Evolutionary conservation across 1,140 invertebrate species (phyloP).

Genomic region (Berghia stephanieae): DNA sequence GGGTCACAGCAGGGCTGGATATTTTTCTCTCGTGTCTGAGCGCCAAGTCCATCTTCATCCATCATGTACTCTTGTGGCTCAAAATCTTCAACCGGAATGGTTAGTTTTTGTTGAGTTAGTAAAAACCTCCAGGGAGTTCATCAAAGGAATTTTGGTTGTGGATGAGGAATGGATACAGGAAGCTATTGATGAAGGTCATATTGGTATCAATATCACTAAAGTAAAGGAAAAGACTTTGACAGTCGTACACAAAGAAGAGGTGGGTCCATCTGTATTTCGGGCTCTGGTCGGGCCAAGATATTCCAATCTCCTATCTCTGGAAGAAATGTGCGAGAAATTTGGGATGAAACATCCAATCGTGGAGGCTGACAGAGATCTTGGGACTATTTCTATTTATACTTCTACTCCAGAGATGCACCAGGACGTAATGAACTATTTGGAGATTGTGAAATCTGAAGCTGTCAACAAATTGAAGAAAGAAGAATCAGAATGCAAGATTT

Average conservation of each 20-base stretch:
- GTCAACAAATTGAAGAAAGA: conserved; percentile 8
- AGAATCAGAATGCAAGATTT: conserved; percentile 23
- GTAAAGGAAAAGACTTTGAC: conserved; percentile 30
- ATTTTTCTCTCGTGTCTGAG: conserved; percentile 37
- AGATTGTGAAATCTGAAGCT: neutral
- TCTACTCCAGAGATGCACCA: conserved; percentile 17
- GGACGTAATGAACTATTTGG: neutral
- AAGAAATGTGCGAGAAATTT: conserved; percentile 33
- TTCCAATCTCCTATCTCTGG: conserved; percentile 36
- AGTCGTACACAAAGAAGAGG: conserved; percentile 35
- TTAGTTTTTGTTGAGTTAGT: conserved; percentile 48
- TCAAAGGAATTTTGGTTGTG: conserved; percentile 49
- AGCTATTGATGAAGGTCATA: conserved; percentile 24
- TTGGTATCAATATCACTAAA: conserved; percentile 37
- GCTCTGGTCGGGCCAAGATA: conserved; percentile 48
- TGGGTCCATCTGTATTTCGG: conserved; percentile 42
- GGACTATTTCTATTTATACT: conserved; percentile 35
- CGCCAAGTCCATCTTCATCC: conserved; percentile 53
- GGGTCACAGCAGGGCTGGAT: conserved; percentile 53
- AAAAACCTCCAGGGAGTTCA: conserved; percentile 54
- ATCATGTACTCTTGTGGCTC: conserved; percentile 42
- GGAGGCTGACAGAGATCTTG: conserved; percentile 43
- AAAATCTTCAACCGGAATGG: conserved; percentile 49
- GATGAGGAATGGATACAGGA: conserved; percentile 40
- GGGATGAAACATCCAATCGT: conserved; percentile 36